Base-by-base conservation (phyloP, 2,888 invertebrate genomes). In the Rotaria sp. region DNA sequence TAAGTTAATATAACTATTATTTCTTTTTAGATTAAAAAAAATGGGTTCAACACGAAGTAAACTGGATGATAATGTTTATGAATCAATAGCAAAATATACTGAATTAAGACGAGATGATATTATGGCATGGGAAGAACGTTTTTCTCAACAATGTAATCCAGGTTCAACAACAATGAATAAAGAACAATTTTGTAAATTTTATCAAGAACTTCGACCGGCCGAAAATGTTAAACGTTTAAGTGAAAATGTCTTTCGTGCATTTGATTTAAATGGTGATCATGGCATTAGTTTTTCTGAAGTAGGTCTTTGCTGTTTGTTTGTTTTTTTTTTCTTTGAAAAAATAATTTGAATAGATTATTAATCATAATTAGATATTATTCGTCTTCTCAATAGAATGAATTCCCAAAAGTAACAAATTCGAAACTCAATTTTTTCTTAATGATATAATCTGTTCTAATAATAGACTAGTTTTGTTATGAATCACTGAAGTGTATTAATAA, bases 111-210 rank as follows among this genome's bases (percentile, higher is more conserved):
- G 80, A 15, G 80, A 80, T 45, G 80, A 80, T 80, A 80, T 80
- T 45, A 26, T n/a, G 45, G 80, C 80, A 1, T 80, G 80, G 80
- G 45, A 80, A 45, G 38, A 80, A 80, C 80, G 80, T 45, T 80
- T 80, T 35, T 8, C 5, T 26, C 45, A 80, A 80, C 41, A 80
- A 13, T 80, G 80, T 45, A 2, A 24, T 45, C 45, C 26, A 26
- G 45, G 45, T 26, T 80, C 45, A 26, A 26, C 1, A n/a, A 80
- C 80, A 45, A 80, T 80, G 80, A 80, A 38, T 21, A 80, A 80
- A 80, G 80, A 80, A 45, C 45, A 80, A 45, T 80, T 80, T 80
- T 80, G 80, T n/a, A 80, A 80, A 80, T 80, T 80, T 80, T 80
- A 80, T n/a, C 41, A 80, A 80, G 80, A 80, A 15, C 80, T 80